Percentiles rank a stretch among this genome's conserved stretches.
phyloP scores from a whole-genome alignment of 2,113 vertebrate genomes.

The Petroica traversi region DNA sequence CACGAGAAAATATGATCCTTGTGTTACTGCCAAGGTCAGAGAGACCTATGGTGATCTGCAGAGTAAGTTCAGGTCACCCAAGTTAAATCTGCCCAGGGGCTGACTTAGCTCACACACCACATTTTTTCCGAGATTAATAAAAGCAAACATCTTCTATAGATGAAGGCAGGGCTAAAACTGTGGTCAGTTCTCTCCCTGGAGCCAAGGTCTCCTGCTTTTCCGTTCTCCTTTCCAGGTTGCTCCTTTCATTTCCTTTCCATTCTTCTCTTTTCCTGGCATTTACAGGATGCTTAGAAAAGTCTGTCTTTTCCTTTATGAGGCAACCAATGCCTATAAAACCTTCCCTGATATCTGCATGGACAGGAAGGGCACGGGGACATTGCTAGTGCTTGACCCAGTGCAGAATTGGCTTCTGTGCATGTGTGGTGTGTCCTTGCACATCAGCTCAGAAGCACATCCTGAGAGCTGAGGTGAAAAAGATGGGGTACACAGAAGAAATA shows the following conservation, averaged over 20 bases:
- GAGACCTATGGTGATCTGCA: conserved; percentile 43
- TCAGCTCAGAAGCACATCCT: background rate
- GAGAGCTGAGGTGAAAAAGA: background rate
- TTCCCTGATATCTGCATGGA: background rate
- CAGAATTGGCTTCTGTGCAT: rapidly evolving
- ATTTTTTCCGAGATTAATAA: conserved; percentile 47
- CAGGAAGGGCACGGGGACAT: background rate
- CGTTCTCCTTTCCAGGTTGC: conserved; percentile 15
- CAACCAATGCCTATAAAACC: background rate
- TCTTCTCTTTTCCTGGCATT: background rate
- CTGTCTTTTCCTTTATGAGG: background rate
- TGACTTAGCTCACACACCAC: background rate
- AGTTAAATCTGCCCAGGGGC: conserved; percentile 43
- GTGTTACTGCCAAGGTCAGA: conserved; percentile 52
- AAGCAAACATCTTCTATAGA: conserved; percentile 46
- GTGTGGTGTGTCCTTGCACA: background rate
- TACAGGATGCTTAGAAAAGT: background rate
- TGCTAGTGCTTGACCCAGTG: background rate
- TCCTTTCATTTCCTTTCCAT: conserved; percentile 21
- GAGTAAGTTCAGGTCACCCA: conserved; percentile 34
- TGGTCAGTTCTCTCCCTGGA: background rate
- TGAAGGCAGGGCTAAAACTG: background rate
- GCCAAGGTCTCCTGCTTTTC: background rate
- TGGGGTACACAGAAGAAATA: background rate
- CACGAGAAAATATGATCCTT: conserved; percentile 56